These are phyloP conservation scores for Fissipunctia ypsillon DNA, from an alignment of 2,888 invertebrate genomes.

Conservation along the genomic window DNA sequence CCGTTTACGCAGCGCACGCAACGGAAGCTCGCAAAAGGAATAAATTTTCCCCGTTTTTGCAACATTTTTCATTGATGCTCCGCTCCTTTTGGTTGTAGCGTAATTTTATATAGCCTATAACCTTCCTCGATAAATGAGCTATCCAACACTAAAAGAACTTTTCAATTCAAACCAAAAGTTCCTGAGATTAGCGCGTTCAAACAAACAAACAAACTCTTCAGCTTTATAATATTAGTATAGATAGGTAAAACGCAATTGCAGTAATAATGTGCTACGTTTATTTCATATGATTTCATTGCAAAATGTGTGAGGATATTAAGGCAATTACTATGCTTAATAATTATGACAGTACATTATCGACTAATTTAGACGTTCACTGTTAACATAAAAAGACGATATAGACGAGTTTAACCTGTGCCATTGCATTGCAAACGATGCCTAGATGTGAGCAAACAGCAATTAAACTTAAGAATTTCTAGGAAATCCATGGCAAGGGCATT, in stretches of 20 bases:
- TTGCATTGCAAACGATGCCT: neutral
- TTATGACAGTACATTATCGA: neutral
- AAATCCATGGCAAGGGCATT: neutral
- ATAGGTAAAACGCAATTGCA: neutral
- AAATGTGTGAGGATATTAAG: neutral
- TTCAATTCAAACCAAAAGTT: no score
- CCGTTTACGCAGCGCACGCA: no score
- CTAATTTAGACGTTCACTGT: neutral
- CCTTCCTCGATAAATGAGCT: no score
- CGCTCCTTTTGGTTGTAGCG: no score
- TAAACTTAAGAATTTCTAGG: neutral
- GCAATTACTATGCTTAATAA: neutral
- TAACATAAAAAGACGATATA: neutral
- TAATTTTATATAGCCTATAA: no score
- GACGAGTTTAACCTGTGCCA: neutral
- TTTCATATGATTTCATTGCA: neutral
- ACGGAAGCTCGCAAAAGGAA: no score
- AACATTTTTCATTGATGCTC: no score
- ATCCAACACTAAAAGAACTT: no score
- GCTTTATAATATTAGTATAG: no score
- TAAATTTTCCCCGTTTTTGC: no score
- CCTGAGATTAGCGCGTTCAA: no score
- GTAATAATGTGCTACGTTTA: neutral
- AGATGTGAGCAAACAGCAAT: neutral
- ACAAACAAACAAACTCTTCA: no score